A percentile compares a stretch with the other conserved stretches of the same genome.
Conservation (phyloP, 1,140 invertebrate species). For the Ganaspis sp. region DNA sequence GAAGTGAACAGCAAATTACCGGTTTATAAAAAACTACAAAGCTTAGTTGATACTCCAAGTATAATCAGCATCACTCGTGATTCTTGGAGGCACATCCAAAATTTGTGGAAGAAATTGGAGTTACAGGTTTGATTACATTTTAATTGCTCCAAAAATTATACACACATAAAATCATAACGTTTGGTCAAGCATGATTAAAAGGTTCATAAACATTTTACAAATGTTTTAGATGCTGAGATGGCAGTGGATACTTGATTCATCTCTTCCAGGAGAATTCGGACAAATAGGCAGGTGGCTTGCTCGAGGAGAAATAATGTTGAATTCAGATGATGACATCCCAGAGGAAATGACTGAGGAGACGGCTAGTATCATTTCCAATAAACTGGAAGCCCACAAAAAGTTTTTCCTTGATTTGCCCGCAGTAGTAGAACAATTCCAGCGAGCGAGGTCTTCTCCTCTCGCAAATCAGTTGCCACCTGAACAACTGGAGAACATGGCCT, state of each 20-base stretch:
- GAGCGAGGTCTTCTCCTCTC: conserved; percentile 79
- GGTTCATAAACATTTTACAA: conserved; percentile 14
- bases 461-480: conserved; percentile 83
- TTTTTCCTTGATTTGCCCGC: conserved; percentile 91
- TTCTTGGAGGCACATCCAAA: conserved; percentile 86
- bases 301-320: conserved; percentile 88
- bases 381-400: conserved; percentile 91
- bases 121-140: conserved; percentile 64
- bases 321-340: conserved; percentile 87
- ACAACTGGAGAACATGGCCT: conserved; percentile 88
- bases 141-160: conserved; percentile 53
- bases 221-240: conserved; percentile 84
- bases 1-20: conserved; percentile 83
- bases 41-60: conserved; percentile 85
- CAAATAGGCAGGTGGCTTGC: conserved; percentile 93
- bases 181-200: too few species aligned
- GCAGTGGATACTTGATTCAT: conserved; percentile 90
- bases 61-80: conserved; percentile 87
- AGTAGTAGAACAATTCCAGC: conserved; percentile 86
- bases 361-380: conserved; percentile 89
- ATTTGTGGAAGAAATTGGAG: conserved; percentile 86
- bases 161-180: too few species aligned
- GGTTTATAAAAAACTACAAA: conserved; percentile 84
- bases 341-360: conserved; percentile 90
- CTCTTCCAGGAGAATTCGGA: conserved; percentile 89